Evolutionary conservation across 2,797 vertebrate species (phyloP).

Genomic region (Rhyacichthys aspro): DNA sequence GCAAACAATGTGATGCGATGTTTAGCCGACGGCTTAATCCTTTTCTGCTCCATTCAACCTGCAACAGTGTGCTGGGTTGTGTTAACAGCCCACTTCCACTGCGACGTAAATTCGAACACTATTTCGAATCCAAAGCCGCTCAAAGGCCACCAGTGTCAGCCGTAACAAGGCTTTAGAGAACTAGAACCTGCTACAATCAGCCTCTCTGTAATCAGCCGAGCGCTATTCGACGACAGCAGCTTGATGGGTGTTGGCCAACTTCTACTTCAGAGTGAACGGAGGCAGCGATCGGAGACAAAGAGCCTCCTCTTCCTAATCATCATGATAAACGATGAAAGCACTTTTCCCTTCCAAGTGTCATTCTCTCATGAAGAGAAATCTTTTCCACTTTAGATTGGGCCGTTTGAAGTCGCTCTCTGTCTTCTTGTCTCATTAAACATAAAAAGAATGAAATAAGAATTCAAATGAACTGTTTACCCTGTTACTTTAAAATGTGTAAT

Average conservation of each 20-base stretch:
- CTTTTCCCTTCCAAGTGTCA: constrained; percentile 66
- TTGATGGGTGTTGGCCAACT: constrained; percentile 48
- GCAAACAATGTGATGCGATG: too few species aligned
- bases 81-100: constrained; percentile 4
- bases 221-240: constrained; percentile 32
- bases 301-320: constrained; percentile 74
- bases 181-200: constrained; percentile 14
- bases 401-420: constrained; percentile 80
- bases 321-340: constrained; percentile 73
- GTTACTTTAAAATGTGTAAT: constrained; percentile 82
- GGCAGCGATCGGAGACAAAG: constrained; percentile 63
- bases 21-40: too few species aligned
- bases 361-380: constrained; percentile 63
- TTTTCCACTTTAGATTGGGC: constrained; percentile 71
- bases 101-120: constrained; percentile 1
- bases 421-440: constrained; percentile 82
- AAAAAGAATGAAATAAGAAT: constrained; percentile 75
- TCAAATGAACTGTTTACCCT: constrained; percentile 83
- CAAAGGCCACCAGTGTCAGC: constrained; percentile 5
- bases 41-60: neutral
- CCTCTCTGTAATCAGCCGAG: constrained; percentile 33
- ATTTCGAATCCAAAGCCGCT: neutral
- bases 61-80: neutral
- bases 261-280: constrained; percentile 45
- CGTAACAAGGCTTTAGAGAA: constrained; percentile 1